Evolutionary conservation across 2,888 invertebrate species (phyloP).

Genomic region (Petrophora chlorosata): DNA sequence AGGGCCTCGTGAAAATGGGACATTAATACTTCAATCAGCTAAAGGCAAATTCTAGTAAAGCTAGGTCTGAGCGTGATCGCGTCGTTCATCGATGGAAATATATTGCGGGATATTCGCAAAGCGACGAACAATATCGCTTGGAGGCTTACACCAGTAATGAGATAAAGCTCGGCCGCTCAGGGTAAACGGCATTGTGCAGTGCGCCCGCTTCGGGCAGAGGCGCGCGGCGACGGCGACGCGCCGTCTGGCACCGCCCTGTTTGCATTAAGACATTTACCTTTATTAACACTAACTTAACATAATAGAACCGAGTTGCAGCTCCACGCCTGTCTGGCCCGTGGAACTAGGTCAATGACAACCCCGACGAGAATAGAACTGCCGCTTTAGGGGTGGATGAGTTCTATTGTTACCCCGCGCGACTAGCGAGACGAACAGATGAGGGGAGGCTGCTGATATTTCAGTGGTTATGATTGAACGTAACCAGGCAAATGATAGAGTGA

Average conservation of each 20-base stretch:
- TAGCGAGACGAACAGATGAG: constrained; percentile 41
- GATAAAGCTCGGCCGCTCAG: constrained; percentile 37
- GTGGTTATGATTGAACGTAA: constrained; percentile 30
- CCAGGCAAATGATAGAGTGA: constrained; percentile 20
- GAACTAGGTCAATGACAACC: constrained; percentile 79
- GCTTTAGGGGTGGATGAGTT: constrained; percentile 70
- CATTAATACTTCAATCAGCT: constrained; percentile 39
- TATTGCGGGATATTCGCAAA: constrained; percentile 25
- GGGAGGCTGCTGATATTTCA: constrained; percentile 31
- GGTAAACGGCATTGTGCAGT: constrained; percentile 38
- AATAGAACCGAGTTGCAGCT: constrained; percentile 60
- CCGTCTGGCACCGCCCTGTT: constrained; percentile 53
- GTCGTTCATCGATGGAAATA: constrained; percentile 29
- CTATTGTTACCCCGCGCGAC: constrained; percentile 60
- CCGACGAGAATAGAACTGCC: constrained; percentile 74
- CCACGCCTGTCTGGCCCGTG: constrained; percentile 53
- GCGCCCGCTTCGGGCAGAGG: constrained; percentile 32
- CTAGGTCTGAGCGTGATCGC: constrained; percentile 23
- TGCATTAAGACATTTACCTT: constrained; percentile 67
- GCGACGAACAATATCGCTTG: constrained; percentile 20
- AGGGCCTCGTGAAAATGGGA: constrained; percentile 34
- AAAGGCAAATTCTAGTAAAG: constrained; percentile 36
- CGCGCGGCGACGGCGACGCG: constrained; percentile 41
- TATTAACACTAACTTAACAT: constrained; percentile 72
- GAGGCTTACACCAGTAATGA: constrained; percentile 34